Evolutionary conservation across 2,113 vertebrate genomes (phyloP), one percentile per base, ranked within the genome.

Genomic region (Plecturocebus donacophilus): DNA sequence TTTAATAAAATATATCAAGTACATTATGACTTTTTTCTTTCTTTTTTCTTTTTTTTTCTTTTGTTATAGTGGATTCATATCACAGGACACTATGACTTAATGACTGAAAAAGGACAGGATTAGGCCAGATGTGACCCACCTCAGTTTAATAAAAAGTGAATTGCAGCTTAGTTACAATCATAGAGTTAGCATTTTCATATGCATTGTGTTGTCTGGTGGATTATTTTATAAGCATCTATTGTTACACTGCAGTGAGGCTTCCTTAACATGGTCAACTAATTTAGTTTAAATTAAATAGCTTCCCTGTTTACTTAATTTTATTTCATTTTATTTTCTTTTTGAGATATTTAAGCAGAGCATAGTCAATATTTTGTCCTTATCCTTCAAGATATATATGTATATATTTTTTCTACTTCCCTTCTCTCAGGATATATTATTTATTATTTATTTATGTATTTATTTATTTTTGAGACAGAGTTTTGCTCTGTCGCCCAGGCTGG

Each of bases 221-320:
- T 90, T 93, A 85, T 86, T 64, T 61, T 79, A 87, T 87, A 85
- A 80, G n/a, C n/a, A 54, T 70, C 58, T 77, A 49, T 52, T 82
- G 61, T 84, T 45, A 83, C 16, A 49, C 12, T 79, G 52, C 70
- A 79, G 23, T 9, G 38, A 77, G 21, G 21, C 8, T 68, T 90
- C n/a, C 77, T 71, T 61, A 75, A 82, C 21, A 6, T 68, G 25
- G 35, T 66, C 56, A 87, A 75, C 21, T 77, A 83, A 87, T 6
- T 64, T 77, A 87, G 5, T 64, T 77, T 54, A 88, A 91, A 19
- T 40, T 77, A 77, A 66, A 2, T 84, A 73, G 12, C 27, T 84
- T 73, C 38, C 38, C 80, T 56, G 23, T 80, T 88, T 35, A 70
- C 49, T 96, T 75, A 12, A 40, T 81, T 70, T 87, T 94, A 23